Conservation (phyloP, 2,888 invertebrate species). For the Callinectes sapidus region DNA sequence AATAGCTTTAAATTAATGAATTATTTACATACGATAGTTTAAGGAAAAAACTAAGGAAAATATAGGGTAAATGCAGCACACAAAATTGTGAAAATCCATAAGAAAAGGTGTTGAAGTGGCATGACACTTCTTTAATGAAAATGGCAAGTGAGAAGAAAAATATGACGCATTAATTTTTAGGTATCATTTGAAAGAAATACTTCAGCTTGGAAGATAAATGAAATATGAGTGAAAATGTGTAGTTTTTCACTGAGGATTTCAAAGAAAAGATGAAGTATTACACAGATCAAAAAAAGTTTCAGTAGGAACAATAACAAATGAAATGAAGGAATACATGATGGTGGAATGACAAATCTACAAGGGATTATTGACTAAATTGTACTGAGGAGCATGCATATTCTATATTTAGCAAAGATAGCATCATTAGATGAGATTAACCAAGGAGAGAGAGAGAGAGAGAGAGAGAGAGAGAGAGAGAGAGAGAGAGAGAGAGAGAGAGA, state of each 20-base stretch:
- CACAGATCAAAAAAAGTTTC: neutral
- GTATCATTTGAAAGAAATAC: neutral
- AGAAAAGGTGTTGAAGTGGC: neutral
- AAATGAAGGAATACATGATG: too few relatives aligned
- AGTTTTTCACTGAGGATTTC: neutral
- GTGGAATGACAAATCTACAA: too few relatives aligned
- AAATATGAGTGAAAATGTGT: neutral
- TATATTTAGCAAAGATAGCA: too few relatives aligned
- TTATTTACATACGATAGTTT: too few relatives aligned
- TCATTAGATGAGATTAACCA: neutral
- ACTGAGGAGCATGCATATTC: too few relatives aligned
- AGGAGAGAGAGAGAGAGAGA: conserved; percentile 3
- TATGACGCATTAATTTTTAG: neutral
- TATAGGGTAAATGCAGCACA: neutral
- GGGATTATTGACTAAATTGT: too few relatives aligned
- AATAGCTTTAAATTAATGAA: too few relatives aligned
- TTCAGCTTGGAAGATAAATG: too few relatives aligned
- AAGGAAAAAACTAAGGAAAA: neutral
- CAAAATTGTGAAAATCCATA: neutral
- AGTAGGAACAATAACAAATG: neutral
- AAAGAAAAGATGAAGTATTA: neutral
- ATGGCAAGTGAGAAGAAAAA: neutral
- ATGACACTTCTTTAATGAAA: neutral
- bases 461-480: conserved; percentile 49
- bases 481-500: conserved; percentile 49